Conservation (phyloP, 2,113 vertebrate species). For the Corynorhinus townsendii region DNA sequence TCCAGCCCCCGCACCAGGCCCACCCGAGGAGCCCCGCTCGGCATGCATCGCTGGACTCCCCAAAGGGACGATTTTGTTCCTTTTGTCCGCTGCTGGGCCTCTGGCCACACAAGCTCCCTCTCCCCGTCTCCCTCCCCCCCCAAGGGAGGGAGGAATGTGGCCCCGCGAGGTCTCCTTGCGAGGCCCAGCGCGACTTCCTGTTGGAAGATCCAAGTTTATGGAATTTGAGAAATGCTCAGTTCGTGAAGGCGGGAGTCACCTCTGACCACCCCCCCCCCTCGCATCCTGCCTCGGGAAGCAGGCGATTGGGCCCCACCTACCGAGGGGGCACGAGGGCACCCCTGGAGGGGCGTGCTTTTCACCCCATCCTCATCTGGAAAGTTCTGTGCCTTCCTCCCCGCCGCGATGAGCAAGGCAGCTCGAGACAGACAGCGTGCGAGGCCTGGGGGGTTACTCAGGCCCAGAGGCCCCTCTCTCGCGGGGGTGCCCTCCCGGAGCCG, state of each 20-base stretch:
- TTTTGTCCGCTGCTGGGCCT: accelerated
- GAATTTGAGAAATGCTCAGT: conserved; percentile 63
- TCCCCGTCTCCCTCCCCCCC: accelerated
- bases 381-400: conserved; percentile 2
- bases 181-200: conserved; percentile 51
- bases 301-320: conserved; percentile 26
- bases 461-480: background rate
- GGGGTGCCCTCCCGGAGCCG: background rate
- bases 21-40: accelerated
- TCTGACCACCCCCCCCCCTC: conserved; percentile 26
- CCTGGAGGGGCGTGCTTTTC: background rate
- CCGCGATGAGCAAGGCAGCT: background rate
- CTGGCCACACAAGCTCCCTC: background rate
- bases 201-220: conserved; percentile 33
- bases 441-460: background rate
- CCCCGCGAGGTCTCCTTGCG: background rate
- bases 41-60: accelerated
- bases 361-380: conserved; percentile 45
- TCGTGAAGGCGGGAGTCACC: conserved; percentile 32
- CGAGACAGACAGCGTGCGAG: background rate
- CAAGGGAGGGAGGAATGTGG: background rate
- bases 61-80: accelerated
- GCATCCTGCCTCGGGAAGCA: conserved; percentile 65
- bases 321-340: conserved; percentile 25
- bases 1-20: background rate